A percentile compares a stretch with the other conserved stretches of the same genome.
Evolutionary conservation across 2,888 invertebrate genomes (phyloP).

Genomic region (Meiosimyza platycephala): DNA sequence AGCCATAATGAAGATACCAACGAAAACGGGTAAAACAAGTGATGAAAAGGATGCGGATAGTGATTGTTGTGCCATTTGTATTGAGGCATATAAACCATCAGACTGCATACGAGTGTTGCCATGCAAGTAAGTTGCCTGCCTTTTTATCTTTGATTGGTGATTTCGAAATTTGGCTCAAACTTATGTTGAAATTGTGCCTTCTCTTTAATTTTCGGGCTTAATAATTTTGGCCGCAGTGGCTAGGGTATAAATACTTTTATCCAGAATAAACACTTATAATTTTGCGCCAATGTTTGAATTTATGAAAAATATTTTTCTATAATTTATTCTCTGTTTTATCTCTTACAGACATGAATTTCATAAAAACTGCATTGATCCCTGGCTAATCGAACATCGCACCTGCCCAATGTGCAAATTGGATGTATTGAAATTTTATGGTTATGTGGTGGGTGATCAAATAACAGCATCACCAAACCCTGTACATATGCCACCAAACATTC

Average conservation of each 20-base stretch:
- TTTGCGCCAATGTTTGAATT: too few species aligned
- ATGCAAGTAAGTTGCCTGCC: slow-evolving; percentile 80
- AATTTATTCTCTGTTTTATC: slow-evolving; percentile 2
- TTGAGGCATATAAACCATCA: slow-evolving; percentile 89
- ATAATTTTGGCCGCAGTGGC: too few species aligned
- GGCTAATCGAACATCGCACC: slow-evolving; percentile 93
- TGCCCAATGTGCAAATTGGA: slow-evolving; percentile 99
- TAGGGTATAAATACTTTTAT: too few species aligned
- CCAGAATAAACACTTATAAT: too few species aligned
- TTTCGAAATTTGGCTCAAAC: too few species aligned
- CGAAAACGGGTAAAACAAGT: slow-evolving; percentile 85
- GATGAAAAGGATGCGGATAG: slow-evolving; percentile 90
- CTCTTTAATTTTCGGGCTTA: too few species aligned
- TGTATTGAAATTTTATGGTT: slow-evolving; percentile 89
- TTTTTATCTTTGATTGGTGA: too few species aligned
- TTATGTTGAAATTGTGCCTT: too few species aligned
- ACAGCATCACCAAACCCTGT: slow-evolving; percentile 62
- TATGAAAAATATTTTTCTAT: too few species aligned
- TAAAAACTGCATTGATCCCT: slow-evolving; percentile 95
- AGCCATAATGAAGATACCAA: slow-evolving; percentile 92
- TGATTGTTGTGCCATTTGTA: slow-evolving; percentile 95
- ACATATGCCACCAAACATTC: slow-evolving; percentile 40
- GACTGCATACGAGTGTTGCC: slow-evolving; percentile 90
- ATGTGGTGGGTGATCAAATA: slow-evolving; percentile 77
- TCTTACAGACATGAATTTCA: slow-evolving; percentile 90